Evolutionary conservation across 2,113 vertebrate species (phyloP), one percentile per base, ranked within the genome.

Genomic region (Serinus canaria): DNA sequence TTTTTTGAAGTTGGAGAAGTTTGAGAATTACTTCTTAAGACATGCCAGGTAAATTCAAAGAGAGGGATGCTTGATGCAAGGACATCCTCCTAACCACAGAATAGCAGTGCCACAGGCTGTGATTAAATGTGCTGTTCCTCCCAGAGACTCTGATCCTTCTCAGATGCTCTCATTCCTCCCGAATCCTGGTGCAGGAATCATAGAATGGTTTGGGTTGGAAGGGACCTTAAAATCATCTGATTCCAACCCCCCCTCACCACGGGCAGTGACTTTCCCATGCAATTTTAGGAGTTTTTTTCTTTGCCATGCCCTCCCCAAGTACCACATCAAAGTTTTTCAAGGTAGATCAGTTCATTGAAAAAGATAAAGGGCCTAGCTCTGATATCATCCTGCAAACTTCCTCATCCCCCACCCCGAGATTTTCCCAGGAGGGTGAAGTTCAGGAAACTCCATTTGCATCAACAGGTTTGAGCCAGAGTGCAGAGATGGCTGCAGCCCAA

Each of bases 11-110:
- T 89, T 75, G n/a, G 66, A 81, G 68, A 79, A 87, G 43, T 62
- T 63, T 3, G 14, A 82, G 87, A 76, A 79, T 88, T 81, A 80
- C 39, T n/a, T 92, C 75, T 94, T 93, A 92, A 90, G 82, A 56
- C 25, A 60, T 37, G 76, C 60, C 92, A 95, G 92, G 93, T 95
- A 81, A 95, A 95, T 74, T 81, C 52, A 77, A 77, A 49, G 47
- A 86, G 75, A 70, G 78, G 39, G 83, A 70, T 60, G 60, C 39
- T 70, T 62, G 72, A 31, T 90, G 70, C 39, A 66, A 80, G 79
- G 82, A 70, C 41, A 59, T 91, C 82, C 55, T 74, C 79, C 66
- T 49, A 83, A 77, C 83, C 79, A 52, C 64, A 83, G 72, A 2
- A 22, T 13, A 70, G 69, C 83, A 47, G 83, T 31, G 52, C 30